phyloP scores from a whole-genome alignment of 2,113 vertebrate genomes.

The Nettapus auritus region DNA sequence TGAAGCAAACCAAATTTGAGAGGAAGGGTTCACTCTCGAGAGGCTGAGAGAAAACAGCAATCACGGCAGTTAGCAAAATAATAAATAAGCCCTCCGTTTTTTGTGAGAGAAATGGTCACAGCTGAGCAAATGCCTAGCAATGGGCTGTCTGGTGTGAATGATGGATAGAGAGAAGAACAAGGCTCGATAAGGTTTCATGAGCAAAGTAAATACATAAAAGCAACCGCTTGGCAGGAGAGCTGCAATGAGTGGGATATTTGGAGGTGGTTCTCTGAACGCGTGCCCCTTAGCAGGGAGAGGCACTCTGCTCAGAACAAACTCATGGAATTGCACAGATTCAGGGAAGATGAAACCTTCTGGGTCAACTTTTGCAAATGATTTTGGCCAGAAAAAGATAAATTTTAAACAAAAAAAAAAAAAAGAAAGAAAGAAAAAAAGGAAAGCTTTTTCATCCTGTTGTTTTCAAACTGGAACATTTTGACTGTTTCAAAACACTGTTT shows the following conservation, averaged over 20 bases:
- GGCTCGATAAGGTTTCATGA: background rate
- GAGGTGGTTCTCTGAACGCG: background rate
- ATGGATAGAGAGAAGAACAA: background rate
- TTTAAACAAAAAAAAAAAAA: background rate
- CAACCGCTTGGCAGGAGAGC: background rate
- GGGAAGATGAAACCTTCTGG: background rate
- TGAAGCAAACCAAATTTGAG: background rate
- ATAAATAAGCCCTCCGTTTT: background rate
- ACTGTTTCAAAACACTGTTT: background rate
- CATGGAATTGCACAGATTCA: background rate
- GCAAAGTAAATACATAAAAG: background rate
- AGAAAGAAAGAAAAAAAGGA: background rate
- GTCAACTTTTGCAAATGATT: background rate
- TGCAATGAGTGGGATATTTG: background rate
- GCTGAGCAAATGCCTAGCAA: background rate
- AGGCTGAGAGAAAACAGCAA: background rate
- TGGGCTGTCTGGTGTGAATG: background rate
- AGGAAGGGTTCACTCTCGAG: background rate
- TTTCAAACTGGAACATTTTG: background rate
- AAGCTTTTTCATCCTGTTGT: background rate
- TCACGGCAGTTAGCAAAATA: background rate
- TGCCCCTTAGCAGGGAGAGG: background rate
- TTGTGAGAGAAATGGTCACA: background rate
- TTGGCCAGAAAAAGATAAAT: background rate
- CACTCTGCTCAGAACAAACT: background rate